phyloP scores from a whole-genome alignment of 2,888 invertebrate genomes.

The Coleophora deauratella region DNA sequence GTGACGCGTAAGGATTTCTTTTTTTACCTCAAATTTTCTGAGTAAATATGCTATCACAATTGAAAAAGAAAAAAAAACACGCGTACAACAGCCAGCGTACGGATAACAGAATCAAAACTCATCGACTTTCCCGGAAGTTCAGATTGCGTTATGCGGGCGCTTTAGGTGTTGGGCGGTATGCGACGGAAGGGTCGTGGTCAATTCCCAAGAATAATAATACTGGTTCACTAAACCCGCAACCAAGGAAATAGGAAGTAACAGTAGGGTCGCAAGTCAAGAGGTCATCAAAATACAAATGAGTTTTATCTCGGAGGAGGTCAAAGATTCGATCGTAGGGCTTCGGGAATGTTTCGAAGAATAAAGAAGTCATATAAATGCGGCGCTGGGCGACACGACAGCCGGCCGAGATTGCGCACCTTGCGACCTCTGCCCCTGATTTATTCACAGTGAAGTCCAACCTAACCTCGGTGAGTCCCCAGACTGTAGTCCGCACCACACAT shows the following conservation, averaged over 20 bases:
- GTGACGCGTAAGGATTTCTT: no score
- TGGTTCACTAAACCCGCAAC: no score
- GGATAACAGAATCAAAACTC: no score
- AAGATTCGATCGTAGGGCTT: constrained; percentile 31
- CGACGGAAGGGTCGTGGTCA: constrained; percentile 22
- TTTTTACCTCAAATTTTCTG: no score
- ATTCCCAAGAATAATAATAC: constrained; percentile 17
- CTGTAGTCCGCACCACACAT: constrained; percentile 19
- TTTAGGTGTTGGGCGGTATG: no score
- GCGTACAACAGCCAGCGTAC: no score
- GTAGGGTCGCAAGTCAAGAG: constrained; percentile 17
- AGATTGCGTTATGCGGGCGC: no score
- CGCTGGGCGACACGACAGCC: constrained; percentile 29
- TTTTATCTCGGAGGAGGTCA: constrained; percentile 21
- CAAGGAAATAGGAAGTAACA: no score
- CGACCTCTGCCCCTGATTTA: constrained; percentile 42
- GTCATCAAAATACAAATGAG: constrained; percentile 32
- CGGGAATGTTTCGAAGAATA: constrained; percentile 27
- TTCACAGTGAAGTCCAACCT: constrained; percentile 44
- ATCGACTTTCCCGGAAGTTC: no score
- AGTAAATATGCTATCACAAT: no score
- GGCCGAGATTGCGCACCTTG: constrained; percentile 27
- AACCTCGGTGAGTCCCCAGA: constrained; percentile 3
- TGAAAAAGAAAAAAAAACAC: no score
- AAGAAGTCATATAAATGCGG: constrained; percentile 52